Percentiles rank a stretch among this genome's conserved stretches.
Conservation (phyloP, 92 coral and sea anemone genomes). For the Palythoa caribaeorum region DNA sequence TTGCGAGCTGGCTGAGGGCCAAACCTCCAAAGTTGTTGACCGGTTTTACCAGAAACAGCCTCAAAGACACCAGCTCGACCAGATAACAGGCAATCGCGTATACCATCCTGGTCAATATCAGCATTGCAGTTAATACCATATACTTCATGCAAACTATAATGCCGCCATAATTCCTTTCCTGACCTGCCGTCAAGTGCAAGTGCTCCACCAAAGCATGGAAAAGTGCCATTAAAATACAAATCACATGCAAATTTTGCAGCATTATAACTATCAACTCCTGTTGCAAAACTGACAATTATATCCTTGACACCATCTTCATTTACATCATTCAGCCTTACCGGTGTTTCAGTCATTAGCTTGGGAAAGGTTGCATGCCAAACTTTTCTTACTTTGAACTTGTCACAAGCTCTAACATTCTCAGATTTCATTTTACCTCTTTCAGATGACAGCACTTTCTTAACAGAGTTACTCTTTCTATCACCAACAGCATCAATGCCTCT, state of each 20-base stretch:
- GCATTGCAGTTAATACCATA: conserved; percentile 96
- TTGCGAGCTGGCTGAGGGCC: conserved; percentile 83
- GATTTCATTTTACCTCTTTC: conserved; percentile 39
- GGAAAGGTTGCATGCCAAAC: conserved; percentile 90
- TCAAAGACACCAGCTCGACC: conserved; percentile 96
- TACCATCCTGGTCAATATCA: conserved; percentile 89
- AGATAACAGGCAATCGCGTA: conserved; percentile 88
- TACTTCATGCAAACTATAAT: conserved; percentile 95
- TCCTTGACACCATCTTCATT: conserved; percentile 92
- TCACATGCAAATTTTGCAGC: conserved; percentile 89
- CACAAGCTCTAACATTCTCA: conserved; percentile 74
- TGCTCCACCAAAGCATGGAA: conserved; percentile 95
- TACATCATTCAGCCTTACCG: conserved; percentile 92
- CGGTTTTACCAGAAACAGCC: conserved; percentile 81
- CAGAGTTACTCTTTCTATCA: conserved; percentile 41
- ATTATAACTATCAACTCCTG: conserved; percentile 94
- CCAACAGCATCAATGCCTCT: conserved; percentile 71
- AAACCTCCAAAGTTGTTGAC: conserved; percentile 89
- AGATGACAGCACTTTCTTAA: conserved; percentile 59
- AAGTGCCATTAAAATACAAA: conserved; percentile 91
- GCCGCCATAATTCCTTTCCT: conserved; percentile 94
- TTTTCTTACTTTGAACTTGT: conserved; percentile 57
- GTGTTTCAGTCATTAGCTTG: conserved; percentile 97
- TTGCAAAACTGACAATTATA: conserved; percentile 89
- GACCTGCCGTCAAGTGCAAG: conserved; percentile 90